A percentile compares a stretch with the other conserved stretches of the same genome.
phyloP scores from a whole-genome alignment of 2,888 invertebrate genomes.

The Nematopogon swammerdamellus region DNA sequence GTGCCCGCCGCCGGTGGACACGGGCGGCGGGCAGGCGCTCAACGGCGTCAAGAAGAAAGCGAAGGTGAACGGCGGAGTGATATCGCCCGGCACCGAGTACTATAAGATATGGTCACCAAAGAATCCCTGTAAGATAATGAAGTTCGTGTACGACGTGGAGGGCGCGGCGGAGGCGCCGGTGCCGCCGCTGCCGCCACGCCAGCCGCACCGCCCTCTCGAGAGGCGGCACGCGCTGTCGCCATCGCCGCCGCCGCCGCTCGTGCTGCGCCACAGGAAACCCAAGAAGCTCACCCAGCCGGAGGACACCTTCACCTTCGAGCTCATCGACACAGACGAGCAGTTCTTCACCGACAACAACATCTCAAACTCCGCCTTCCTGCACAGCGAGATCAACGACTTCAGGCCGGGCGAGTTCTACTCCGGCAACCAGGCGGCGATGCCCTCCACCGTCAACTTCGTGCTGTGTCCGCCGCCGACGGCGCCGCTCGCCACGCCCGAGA shows the following conservation, averaged over 20 bases:
- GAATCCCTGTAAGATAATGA: slow-evolving; percentile 56
- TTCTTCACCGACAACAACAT: slow-evolving; percentile 50
- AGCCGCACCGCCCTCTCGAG: slow-evolving; percentile 73
- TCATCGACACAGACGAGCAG: slow-evolving; percentile 79
- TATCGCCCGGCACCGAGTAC: slow-evolving; percentile 61
- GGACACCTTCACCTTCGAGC: slow-evolving; percentile 80
- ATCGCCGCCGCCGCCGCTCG: slow-evolving; percentile 65
- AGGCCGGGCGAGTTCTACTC: slow-evolving; percentile 51
- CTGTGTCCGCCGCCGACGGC: slow-evolving; percentile 41
- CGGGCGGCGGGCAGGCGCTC: slow-evolving; percentile 36
- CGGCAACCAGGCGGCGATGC: slow-evolving; percentile 33
- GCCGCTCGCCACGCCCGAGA: slow-evolving; percentile 61
- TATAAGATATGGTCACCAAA: slow-evolving; percentile 68
- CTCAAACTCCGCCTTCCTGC: slow-evolving; percentile 37
- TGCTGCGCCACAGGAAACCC: slow-evolving; percentile 66
- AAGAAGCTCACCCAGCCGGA: slow-evolving; percentile 63
- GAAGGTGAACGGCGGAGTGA: slow-evolving; percentile 47
- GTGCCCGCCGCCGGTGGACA: slow-evolving; percentile 54
- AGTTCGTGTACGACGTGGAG: slow-evolving; percentile 51
- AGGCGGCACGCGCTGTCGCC: slow-evolving; percentile 60
- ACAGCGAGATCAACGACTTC: slow-evolving; percentile 40
- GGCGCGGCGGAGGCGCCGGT: slow-evolving; percentile 49
- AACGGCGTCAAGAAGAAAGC: slow-evolving; percentile 67
- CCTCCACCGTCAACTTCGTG: slow-evolving; percentile 39
- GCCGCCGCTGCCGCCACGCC: slow-evolving; percentile 70